Percentiles rank a stretch among this genome's conserved stretches.
Conservation (phyloP, 2,888 invertebrate genomes). For the Scaptomyza flava region DNA sequence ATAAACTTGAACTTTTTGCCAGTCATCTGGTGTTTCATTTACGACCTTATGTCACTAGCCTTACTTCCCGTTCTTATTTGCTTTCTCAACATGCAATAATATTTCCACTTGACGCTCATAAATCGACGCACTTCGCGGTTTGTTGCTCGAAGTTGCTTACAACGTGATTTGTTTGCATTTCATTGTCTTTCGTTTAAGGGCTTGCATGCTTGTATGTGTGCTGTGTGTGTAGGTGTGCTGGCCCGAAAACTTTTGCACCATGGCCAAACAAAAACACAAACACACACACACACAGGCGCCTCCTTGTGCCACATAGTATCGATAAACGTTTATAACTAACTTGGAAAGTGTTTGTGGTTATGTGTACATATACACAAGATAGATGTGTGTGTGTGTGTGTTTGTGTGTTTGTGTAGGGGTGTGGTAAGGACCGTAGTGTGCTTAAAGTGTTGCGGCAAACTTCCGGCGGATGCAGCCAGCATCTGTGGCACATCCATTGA, state of each 20-base stretch:
- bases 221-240: constrained; percentile 10
- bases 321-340: constrained; percentile 79
- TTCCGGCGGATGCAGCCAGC: constrained; percentile 74
- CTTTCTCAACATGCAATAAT: constrained; percentile 51
- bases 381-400: constrained; percentile 5
- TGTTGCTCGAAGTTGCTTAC: constrained; percentile 54
- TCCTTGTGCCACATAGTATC: constrained; percentile 65
- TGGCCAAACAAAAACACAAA: constrained; percentile 5
- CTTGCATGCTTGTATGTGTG: not conserved
- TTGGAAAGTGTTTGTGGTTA: constrained; percentile 63
- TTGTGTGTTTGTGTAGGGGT: not conserved
- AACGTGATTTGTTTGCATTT: constrained; percentile 63
- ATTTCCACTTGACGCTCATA: constrained; percentile 75
- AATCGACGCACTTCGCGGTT: constrained; percentile 63
- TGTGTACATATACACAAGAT: constrained; percentile 12
- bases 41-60: constrained; percentile 2
- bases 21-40: constrained; percentile 4
- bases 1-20: constrained; percentile 38
- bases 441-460: constrained; percentile 67
- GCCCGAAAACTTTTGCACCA: constrained; percentile 38
- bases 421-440: constrained; percentile 3
- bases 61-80: not conserved
- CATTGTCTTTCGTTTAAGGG: constrained; percentile 51
- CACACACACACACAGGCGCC: constrained; percentile 21
- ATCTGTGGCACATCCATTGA: constrained; percentile 47